Evolutionary conservation across 2,888 invertebrate genomes (phyloP), one percentile per base, ranked within the genome.

Genomic region (Chymomyza caudatula): DNA sequence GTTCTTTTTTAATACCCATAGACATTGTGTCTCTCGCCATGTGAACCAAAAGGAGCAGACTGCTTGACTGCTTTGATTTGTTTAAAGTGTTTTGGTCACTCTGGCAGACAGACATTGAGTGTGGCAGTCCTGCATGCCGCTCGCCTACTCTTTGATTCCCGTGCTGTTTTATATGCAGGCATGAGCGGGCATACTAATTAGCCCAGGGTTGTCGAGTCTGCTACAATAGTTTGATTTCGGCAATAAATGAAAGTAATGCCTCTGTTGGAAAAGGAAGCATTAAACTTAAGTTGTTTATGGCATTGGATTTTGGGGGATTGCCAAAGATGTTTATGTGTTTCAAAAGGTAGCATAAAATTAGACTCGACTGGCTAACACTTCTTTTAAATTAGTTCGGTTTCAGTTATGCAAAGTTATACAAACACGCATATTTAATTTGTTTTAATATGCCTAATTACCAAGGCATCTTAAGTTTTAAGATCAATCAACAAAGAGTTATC

Each of bases 171-270:
- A 83, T 75, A 80, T 80, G 85, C 85, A 85, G 85, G 77, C 85
- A 79, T 80, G 80, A 85, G 75, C 83, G 80, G 80, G 80, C 85
- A 80, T 80, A 85, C 85, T 83, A 85, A 80, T 80, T 80, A 85
- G 83, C 75, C 65, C 57, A 71, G 67, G 73, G 77, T 69, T 37
- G 8, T 11, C 29, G 17, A 13, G n/a, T 47, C 17, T 47, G 47
- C 3, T 47, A 17, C 13, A 17, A 47, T 47, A 37, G 29, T 37
- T 37, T 37, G 29, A 37, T 37, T 37, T 37, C 29, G 29, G 29
- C 11, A 37, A 37, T 37, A 37, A 37, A 37, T 37, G 29, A 37
- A 37, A 37, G 29, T 37, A 37, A 37, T 37, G 29, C 29, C 29
- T n/a, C 29, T 37, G 3, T 20, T 29, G 60, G 29, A 15, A 55